Conservation (phyloP, 2,797 vertebrate genomes). For the Enteromius fasciolatus region DNA sequence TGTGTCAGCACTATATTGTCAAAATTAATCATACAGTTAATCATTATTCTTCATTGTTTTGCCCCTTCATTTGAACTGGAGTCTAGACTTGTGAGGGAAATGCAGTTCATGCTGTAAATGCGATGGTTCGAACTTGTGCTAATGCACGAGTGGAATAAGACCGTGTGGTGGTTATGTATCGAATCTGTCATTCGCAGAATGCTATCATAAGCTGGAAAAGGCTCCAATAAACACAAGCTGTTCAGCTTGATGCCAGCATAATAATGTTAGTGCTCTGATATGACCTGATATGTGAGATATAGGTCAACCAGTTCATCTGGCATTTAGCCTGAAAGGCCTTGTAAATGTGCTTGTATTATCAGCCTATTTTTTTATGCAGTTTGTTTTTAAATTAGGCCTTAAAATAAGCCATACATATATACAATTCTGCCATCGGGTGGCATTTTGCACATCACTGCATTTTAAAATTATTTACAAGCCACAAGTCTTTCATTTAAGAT, state of each 20-base stretch:
- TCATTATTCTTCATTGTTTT: slow-evolving; percentile 8
- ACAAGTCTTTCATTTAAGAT: neutral
- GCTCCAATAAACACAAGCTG: neutral
- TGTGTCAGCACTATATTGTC: neutral
- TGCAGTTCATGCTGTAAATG: neutral
- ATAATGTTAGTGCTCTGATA: neutral
- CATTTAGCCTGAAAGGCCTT: neutral
- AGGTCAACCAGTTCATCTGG: slow-evolving; percentile 21
- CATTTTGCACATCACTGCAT: neutral
- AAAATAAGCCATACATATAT: neutral
- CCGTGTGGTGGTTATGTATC: neutral
- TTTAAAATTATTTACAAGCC: neutral
- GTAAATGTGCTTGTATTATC: neutral
- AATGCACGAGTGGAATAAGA: neutral
- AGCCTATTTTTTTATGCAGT: neutral
- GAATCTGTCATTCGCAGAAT: neutral
- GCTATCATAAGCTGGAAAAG: slow-evolving; percentile 8
- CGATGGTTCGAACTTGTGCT: neutral
- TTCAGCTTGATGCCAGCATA: slow-evolving; percentile 10
- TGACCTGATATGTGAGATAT: neutral
- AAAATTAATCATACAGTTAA: slow-evolving; percentile 2
- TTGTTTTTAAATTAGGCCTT: neutral
- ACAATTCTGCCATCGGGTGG: neutral
- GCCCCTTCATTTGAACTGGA: neutral
- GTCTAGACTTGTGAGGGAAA: slow-evolving; percentile 15